Evolutionary conservation across 2,797 vertebrate genomes (phyloP).

Genomic region (Lacerta viridis): DNA sequence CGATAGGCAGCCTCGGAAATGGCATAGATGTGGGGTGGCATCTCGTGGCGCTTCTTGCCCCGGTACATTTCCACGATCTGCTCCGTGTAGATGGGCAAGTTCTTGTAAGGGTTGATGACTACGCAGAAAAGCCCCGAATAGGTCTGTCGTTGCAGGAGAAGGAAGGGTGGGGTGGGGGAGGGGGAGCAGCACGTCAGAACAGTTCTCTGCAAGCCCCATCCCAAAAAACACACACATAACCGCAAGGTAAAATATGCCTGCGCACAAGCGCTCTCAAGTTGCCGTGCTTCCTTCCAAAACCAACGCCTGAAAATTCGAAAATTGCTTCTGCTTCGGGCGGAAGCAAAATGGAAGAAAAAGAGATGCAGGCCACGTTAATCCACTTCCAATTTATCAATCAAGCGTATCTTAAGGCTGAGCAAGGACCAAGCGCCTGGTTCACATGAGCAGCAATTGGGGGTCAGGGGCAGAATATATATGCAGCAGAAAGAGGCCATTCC

Average conservation of each 20-base stretch:
- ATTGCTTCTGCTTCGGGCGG: not conserved
- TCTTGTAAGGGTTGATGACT: slow-evolving; percentile 95
- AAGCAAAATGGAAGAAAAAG: not conserved
- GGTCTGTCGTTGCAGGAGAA: slow-evolving; percentile 79
- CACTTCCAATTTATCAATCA: not conserved
- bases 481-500: not conserved
- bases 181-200: not conserved
- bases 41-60: slow-evolving; percentile 94
- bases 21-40: slow-evolving; percentile 94
- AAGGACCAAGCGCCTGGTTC: not conserved
- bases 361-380: not conserved
- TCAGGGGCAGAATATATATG: not conserved
- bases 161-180: not conserved
- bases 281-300: not conserved
- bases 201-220: no score
- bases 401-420: not conserved
- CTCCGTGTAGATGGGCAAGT: slow-evolving; percentile 93
- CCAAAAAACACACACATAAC: not conserved
- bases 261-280: not conserved
- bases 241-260: not conserved
- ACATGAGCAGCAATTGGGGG: not conserved
- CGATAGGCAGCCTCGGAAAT: slow-evolving; percentile 94
- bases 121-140: slow-evolving; percentile 96
- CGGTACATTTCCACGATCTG: slow-evolving; percentile 95
- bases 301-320: not conserved